Conservation (phyloP, 1,140 invertebrate genomes). For the Drosophila yakuba region DNA sequence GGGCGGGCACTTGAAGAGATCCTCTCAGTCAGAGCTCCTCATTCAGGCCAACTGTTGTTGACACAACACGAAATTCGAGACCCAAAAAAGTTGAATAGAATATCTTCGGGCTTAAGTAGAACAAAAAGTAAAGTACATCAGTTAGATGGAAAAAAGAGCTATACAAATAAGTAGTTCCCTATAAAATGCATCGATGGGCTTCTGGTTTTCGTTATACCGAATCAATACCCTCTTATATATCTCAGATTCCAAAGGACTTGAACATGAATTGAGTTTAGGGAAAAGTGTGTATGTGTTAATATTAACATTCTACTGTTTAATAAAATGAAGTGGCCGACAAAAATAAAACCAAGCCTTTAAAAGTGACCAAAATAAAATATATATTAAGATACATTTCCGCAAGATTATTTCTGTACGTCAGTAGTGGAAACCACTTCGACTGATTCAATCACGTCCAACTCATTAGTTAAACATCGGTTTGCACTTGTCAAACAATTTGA, state of each 20-base stretch:
- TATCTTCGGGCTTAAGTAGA: slow-evolving; percentile 31
- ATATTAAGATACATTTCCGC: too few species aligned
- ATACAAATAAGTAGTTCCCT: slow-evolving; percentile 32
- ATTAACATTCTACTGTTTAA: too few species aligned
- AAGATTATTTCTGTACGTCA: too few species aligned
- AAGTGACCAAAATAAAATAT: too few species aligned
- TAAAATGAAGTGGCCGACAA: too few species aligned
- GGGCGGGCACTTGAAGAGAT: slow-evolving; percentile 38
- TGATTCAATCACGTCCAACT: slow-evolving; percentile 34
- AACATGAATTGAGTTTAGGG: neutral
- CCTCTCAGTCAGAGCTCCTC: slow-evolving; percentile 2
- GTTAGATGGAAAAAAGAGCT: slow-evolving; percentile 31
- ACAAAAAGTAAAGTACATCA: slow-evolving; percentile 23
- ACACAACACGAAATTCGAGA: slow-evolving; percentile 72
- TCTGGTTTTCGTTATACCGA: slow-evolving; percentile 14
- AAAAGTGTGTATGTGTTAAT: too few species aligned
- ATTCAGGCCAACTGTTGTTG: slow-evolving; percentile 59
- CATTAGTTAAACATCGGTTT: slow-evolving; percentile 46
- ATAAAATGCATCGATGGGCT: slow-evolving; percentile 24
- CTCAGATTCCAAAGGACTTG: neutral
- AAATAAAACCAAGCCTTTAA: too few species aligned
- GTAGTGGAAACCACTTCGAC: neutral
- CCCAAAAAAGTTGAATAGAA: slow-evolving; percentile 34
- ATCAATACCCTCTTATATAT: slow-evolving; percentile 5
- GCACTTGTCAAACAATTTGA: slow-evolving; percentile 42